Conservation (phyloP, 2,888 invertebrate genomes). For the Bellardia bayeri region DNA sequence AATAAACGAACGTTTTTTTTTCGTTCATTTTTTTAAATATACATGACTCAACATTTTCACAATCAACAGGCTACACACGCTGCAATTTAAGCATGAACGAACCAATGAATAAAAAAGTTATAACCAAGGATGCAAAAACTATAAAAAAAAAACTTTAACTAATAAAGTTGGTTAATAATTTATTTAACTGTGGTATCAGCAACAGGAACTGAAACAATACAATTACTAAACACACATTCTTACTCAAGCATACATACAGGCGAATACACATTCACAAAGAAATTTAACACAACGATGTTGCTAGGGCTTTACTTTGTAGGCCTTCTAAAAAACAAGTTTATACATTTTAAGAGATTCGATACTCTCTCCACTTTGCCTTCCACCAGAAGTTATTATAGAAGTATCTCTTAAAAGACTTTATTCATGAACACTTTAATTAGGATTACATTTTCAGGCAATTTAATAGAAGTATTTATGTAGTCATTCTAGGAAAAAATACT, state of each 20-base stretch:
- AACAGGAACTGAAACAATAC: slow-evolving; percentile 28
- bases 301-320: too few species aligned
- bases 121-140: background rate
- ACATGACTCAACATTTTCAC: background rate
- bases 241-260: background rate
- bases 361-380: too few species aligned
- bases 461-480: too few species aligned
- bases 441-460: too few species aligned
- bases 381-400: too few species aligned
- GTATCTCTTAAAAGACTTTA: too few species aligned
- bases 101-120: slow-evolving; percentile 24
- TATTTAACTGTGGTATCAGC: slow-evolving; percentile 51
- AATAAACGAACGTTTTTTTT: background rate
- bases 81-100: background rate
- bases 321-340: too few species aligned
- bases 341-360: too few species aligned
- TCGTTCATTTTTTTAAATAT: background rate
- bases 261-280: too few species aligned
- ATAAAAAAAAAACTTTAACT: background rate
- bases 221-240: background rate
- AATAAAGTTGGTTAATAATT: slow-evolving; percentile 54
- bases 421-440: too few species aligned
- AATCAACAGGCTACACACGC: slow-evolving; percentile 3
- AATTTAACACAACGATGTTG: too few species aligned
- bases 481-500: too few species aligned